Evolutionary conservation across 2,797 vertebrate genomes (phyloP), one percentile per base, ranked within the genome.

Genomic region (Oceanodroma leucorhoa): DNA sequence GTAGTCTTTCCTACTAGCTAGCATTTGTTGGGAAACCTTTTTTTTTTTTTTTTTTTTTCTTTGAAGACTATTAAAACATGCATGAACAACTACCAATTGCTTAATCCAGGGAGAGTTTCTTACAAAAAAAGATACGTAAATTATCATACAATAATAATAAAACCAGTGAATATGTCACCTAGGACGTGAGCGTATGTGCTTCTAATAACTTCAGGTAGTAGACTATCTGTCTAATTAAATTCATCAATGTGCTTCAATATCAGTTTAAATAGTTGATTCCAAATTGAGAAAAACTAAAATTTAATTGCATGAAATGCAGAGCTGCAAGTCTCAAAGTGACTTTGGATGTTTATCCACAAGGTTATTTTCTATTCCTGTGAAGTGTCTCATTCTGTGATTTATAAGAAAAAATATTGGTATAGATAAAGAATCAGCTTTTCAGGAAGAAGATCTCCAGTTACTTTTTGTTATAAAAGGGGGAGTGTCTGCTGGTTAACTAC

Each of bases 21-120:
- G 94, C 93, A 92, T 98, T 98, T 98, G 97, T 97, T 98, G 93
- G 97, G 95, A 97, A 97, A 96, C 62, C 90, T 67, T 60, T 89
- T 96, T 79, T 96, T 60, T 91, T 96, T 36, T 36, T 36, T 36
- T 36, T 96, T 60, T 91, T 96, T 36, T 36, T 36, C 9, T 36
- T 76, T 96, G 89, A 98, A 98, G 89, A 96, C 95, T 97, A 96
- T 98, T 98, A 98, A 98, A 98, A 98, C 97, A 98, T 99, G 97
- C 98, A 98, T 98, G 97, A 98, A 98, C 98, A 98, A 93, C 92
- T 95, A 95, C 94, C 98, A 98, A 97, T 97, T 98, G 97, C 96
- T 97, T 92, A 95, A 80, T 84, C 96, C 87, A 80, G 77, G 79
- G 92, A 97, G 97, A 96, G 67, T 94, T 96, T 84, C 72, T 83